These are phyloP conservation scores for Drosophila basisetae DNA, from an alignment of 2,888 invertebrate genomes.

Conservation along the genomic window DNA sequence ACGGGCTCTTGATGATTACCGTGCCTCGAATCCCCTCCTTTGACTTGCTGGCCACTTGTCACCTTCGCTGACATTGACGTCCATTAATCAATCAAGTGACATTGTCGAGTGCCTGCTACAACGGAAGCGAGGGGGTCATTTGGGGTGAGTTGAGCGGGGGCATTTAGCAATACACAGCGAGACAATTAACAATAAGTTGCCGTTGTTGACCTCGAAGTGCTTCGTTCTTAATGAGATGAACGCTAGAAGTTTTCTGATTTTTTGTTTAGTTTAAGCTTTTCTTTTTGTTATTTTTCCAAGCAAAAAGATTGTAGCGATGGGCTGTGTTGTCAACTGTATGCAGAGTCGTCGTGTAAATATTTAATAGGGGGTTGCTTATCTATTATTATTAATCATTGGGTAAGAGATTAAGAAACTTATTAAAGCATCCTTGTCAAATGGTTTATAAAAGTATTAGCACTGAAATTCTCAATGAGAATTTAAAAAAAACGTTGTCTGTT, in stretches of 20 bases:
- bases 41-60: constrained; percentile 73
- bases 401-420: background rate
- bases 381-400: background rate
- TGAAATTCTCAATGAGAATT: background rate
- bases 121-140: background rate
- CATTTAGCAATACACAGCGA: constrained; percentile 37
- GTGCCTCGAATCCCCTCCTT: constrained; percentile 39
- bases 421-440: background rate
- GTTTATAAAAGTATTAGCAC: background rate
- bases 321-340: background rate
- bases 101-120: constrained; percentile 23
- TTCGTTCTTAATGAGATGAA: constrained; percentile 47
- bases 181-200: constrained; percentile 67
- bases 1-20: constrained; percentile 39
- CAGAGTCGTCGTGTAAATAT: constrained; percentile 15
- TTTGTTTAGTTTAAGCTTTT: constrained; percentile 16
- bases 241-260: constrained; percentile 38
- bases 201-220: constrained; percentile 37
- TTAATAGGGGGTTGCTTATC: background rate
- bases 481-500: background rate
- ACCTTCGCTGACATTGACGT: constrained; percentile 71
- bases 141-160: background rate
- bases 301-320: background rate
- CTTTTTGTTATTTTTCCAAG: background rate
- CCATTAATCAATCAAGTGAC: constrained; percentile 76